These are phyloP conservation scores for Prostheceraeus crozeri DNA, from an alignment of 2,888 invertebrate genomes.

Conservation along the genomic window DNA sequence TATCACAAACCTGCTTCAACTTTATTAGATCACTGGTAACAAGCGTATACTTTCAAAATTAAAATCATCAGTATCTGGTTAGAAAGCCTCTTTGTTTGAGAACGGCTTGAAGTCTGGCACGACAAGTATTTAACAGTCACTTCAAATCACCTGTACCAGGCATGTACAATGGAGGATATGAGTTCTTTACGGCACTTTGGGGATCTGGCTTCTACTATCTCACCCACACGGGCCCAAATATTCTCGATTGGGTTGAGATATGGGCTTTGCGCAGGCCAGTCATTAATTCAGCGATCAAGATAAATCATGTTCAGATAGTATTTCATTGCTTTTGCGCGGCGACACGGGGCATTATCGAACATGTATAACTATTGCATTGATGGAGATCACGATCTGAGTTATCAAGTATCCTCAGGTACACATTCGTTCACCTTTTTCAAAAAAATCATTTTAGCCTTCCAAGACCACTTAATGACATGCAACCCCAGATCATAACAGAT, in stretches of 20 bases:
- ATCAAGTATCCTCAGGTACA: neutral
- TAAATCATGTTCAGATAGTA: neutral
- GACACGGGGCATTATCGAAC: conserved; percentile 18
- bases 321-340: neutral
- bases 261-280: neutral
- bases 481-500: conserved; percentile 17
- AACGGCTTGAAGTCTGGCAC: no score
- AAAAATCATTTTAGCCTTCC: conserved; percentile 4
- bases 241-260: neutral
- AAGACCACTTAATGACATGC: conserved; percentile 15
- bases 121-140: no score
- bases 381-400: neutral
- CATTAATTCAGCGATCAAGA: conserved; percentile 13
- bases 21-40: no score
- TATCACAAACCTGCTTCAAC: no score
- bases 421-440: conserved; percentile 11
- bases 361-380: conserved; percentile 7
- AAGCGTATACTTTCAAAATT: no score
- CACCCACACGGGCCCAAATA: conserved; percentile 9
- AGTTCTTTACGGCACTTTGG: no score
- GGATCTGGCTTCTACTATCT: no score
- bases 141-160: no score
- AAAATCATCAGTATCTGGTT: no score
- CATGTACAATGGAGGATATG: no score
- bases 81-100: no score